Evolutionary conservation across 2,888 invertebrate species (phyloP), one percentile per base, ranked within the genome.

Genomic region (Conus canariensis): DNA sequence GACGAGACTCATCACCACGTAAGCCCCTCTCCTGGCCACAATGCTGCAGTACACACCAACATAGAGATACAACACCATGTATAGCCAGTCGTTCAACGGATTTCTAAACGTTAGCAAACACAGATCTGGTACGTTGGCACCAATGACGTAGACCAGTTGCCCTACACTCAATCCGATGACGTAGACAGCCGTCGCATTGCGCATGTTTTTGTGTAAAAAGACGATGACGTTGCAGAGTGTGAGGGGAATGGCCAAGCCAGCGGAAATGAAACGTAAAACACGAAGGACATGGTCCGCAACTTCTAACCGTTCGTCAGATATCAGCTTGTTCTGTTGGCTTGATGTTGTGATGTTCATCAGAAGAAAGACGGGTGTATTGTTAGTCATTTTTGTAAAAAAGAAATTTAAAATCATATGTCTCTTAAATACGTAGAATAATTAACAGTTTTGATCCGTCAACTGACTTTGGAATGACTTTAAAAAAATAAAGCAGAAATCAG

Each of bases 151-250:
- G 14, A 88, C 58, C 1, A 88, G 59, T 59, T 88, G 88, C 16
- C 56, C 88, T 1, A 80, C 14, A 25, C 59, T 88, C 16, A 88
- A 16, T 5, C 88, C 88, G 12, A 80, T 88, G 88, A 88, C 59
- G 88, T 88, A 88, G 88, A 70, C 67, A 7, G 70, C 80, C 2
- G 88, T 77, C 60, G 77, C 88, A 25, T 80, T 77, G 80, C 88
- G 88, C 88, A 88, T 88, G 77, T 58, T 59, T 59, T 58, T 77
- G n/a, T 88, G 88, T 4, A 70, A 30, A 22, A 88, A 88, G 77
- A 88, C 59, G 77, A 59, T 60, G 77, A 88, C 16, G 77, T 77
- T 88, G 77, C 77, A 88, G 10, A 88, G n/a, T 5, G 88, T 77
- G 58, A 80, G 88, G 0, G 88, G 88, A 12, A 88, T n/a, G 25